A percentile compares a stretch with the other conserved stretches of the same genome.
phyloP scores from a whole-genome alignment of 2,797 vertebrate species.

The Pipistrellus nathusii region DNA sequence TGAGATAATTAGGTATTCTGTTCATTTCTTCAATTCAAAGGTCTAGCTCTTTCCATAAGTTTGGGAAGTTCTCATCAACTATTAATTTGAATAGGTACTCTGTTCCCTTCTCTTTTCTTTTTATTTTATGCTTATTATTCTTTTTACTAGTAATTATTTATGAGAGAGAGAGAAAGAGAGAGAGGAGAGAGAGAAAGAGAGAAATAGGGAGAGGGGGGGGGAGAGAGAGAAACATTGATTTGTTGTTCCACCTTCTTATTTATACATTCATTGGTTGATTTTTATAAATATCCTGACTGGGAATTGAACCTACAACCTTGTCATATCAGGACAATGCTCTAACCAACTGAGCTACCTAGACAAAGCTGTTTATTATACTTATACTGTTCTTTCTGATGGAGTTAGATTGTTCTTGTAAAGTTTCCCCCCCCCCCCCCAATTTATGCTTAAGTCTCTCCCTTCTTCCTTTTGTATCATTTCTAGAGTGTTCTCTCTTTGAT shows the following conservation, averaged over 20 bases:
- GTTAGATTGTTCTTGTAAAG: not conserved
- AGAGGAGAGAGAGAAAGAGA: not conserved
- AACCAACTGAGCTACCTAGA: not conserved
- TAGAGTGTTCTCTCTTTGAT: not conserved
- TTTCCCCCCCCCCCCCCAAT: not conserved
- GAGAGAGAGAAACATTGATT: not conserved
- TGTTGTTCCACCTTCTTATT: not conserved
- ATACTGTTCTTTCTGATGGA: not conserved
- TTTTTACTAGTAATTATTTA: not conserved
- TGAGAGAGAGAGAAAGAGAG: not conserved
- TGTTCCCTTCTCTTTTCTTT: not conserved
- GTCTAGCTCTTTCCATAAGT: not conserved
- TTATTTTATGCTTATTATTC: not conserved
- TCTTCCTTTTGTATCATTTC: not conserved
- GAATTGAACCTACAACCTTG: not conserved
- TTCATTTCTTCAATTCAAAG: not conserved
- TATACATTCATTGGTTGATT: not conserved
- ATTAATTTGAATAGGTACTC: not conserved
- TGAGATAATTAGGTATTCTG: not conserved
- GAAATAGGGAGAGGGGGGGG: too few species aligned
- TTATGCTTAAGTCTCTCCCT: not conserved
- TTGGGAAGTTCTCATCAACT: not conserved
- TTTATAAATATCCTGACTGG: not conserved
- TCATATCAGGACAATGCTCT: not conserved
- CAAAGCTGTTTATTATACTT: not conserved